Percentiles rank a stretch among this genome's conserved stretches.
phyloP scores from a whole-genome alignment of 2,888 invertebrate species.

The Didymodactylos carnosus region DNA sequence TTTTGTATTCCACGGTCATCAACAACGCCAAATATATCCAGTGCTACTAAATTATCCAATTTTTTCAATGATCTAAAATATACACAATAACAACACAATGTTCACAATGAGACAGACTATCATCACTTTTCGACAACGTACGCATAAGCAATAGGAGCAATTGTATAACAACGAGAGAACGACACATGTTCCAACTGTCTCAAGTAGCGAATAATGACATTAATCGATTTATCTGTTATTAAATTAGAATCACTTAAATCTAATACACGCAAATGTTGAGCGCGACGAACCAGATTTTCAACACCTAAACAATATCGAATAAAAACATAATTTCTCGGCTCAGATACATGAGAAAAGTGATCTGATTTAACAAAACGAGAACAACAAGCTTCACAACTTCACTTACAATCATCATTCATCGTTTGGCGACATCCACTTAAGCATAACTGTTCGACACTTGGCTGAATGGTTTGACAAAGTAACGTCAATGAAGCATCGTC shows the following conservation, averaged over 20 bases:
- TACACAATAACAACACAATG: slow-evolving; percentile 21
- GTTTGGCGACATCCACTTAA: slow-evolving; percentile 59
- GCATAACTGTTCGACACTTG: slow-evolving; percentile 51
- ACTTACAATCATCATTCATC: slow-evolving; percentile 47
- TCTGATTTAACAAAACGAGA: neutral
- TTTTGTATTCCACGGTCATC: slow-evolving; percentile 41
- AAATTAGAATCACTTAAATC: slow-evolving; percentile 69
- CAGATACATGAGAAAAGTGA: neutral
- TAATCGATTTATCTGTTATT: slow-evolving; percentile 45
- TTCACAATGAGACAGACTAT: neutral
- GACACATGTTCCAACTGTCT: slow-evolving; percentile 37
- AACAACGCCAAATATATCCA: slow-evolving; percentile 64
- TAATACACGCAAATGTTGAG: slow-evolving; percentile 54
- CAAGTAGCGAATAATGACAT: slow-evolving; percentile 41
- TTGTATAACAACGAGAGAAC: slow-evolving; percentile 55
- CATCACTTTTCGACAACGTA: too few relatives aligned
- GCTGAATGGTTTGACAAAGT: slow-evolving; percentile 45
- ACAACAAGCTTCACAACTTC: neutral
- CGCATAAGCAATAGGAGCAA: slow-evolving; percentile 49
- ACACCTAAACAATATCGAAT: too few relatives aligned
- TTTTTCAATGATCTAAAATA: slow-evolving; percentile 37
- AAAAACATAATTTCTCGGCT: slow-evolving; percentile 16
- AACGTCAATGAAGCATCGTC: slow-evolving; percentile 43
- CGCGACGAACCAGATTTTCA: slow-evolving; percentile 44
- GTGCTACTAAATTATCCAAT: slow-evolving; percentile 48